Percentiles rank a stretch among this genome's conserved stretches.
Evolutionary conservation across 2,113 vertebrate species (phyloP).

Genomic region (Platysteira castanea): DNA sequence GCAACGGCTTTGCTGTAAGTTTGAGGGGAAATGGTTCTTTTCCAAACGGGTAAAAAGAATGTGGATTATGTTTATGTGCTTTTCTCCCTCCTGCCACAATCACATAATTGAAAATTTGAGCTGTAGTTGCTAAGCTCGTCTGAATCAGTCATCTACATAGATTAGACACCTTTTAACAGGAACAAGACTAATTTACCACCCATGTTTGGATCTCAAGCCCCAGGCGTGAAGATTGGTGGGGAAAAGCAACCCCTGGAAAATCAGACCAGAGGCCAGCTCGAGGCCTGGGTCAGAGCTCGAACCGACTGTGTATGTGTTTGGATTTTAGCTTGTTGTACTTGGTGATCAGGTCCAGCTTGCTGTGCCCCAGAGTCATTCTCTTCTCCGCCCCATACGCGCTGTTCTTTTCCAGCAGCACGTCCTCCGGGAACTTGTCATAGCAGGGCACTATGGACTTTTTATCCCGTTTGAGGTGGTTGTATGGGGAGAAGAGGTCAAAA

Average conservation of each 20-base stretch:
- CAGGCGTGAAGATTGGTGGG: neutral
- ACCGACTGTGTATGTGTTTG: slow-evolving; percentile 88
- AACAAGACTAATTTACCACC: neutral
- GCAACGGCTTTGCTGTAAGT: neutral
- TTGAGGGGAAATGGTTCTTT: neutral
- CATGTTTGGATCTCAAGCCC: neutral
- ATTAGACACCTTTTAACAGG: neutral
- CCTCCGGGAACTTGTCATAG: neutral
- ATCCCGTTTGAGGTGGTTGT: slow-evolving; percentile 72
- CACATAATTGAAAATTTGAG: neutral
- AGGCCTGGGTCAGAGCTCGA: slow-evolving; percentile 71
- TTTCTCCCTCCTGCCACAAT: neutral
- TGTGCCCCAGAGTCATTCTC: slow-evolving; percentile 91
- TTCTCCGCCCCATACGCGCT: slow-evolving; percentile 64
- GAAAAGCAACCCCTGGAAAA: neutral
- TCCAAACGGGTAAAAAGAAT: neutral
- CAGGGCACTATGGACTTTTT: slow-evolving; percentile 19
- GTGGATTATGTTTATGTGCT: neutral
- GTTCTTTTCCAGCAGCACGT: slow-evolving; percentile 26
- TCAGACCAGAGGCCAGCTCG: neutral
- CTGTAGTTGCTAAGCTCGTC: neutral
- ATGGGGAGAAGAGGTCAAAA: slow-evolving; percentile 84
- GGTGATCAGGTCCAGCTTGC: slow-evolving; percentile 94
- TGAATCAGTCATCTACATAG: neutral
- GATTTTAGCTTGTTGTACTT: slow-evolving; percentile 90